Percentiles rank a stretch among this genome's conserved stretches.
phyloP scores from a whole-genome alignment of 2,113 vertebrate species.

The Limanda limanda region DNA sequence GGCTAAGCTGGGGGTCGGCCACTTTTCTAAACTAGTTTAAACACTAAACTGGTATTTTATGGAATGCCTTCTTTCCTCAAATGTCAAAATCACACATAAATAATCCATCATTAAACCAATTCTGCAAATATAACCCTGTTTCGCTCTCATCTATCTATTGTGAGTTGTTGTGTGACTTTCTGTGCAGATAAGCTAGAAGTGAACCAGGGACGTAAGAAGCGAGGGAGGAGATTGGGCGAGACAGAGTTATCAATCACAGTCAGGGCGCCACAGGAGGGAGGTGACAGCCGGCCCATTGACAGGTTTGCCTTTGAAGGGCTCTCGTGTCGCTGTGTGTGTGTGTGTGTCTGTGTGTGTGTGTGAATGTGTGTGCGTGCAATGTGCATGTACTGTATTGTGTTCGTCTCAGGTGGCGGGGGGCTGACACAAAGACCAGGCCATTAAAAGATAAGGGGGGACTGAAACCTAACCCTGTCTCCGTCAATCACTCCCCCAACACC shows the following conservation, averaged over 20 bases:
- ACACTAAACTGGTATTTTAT: background rate
- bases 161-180: background rate
- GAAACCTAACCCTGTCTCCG: conserved; percentile 78
- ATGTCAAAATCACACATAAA: background rate
- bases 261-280: conserved; percentile 69
- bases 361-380: conserved; percentile 3
- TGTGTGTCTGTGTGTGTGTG: conserved; percentile 30
- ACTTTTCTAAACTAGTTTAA: background rate
- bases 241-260: conserved; percentile 77
- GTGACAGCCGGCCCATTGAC: conserved; percentile 75
- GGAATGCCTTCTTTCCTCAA: background rate
- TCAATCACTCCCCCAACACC: conserved; percentile 67
- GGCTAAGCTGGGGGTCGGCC: conserved; percentile 1
- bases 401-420: conserved; percentile 75
- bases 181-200: conserved; percentile 15
- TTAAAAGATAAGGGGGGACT: conserved; percentile 83
- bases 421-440: conserved; percentile 82
- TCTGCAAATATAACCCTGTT: no score
- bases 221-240: conserved; percentile 37
- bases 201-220: conserved; percentile 9
- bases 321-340: conserved; percentile 47
- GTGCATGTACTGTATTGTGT: conserved; percentile 69
- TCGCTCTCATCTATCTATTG: no score
- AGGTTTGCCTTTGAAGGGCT: conserved; percentile 75
- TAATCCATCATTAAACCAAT: no score